Evolutionary conservation across 2,113 vertebrate species (phyloP).

Genomic region (Microtus montanus): DNA sequence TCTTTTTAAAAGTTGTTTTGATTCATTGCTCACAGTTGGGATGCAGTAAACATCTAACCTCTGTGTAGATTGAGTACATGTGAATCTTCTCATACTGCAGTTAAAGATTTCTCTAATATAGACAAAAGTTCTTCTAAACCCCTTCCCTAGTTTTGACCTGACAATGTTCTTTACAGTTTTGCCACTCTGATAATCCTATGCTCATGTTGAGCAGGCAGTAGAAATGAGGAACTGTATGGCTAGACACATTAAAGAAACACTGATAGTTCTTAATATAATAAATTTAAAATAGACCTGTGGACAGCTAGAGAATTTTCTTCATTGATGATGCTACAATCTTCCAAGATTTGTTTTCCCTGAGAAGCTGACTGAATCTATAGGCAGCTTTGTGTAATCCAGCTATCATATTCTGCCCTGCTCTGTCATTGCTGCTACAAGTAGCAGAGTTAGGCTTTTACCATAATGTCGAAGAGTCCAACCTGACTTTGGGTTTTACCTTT

Average conservation of each 20-base stretch:
- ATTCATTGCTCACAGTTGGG: background rate
- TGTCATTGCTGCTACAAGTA: background rate
- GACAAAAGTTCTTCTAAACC: background rate
- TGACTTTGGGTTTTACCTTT: background rate
- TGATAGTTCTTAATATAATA: background rate
- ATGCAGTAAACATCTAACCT: background rate
- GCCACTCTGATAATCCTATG: background rate
- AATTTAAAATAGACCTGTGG: background rate
- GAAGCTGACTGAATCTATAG: background rate
- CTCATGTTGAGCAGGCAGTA: background rate
- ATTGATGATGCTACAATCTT: background rate
- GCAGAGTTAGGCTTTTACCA: background rate
- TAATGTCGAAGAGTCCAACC: background rate
- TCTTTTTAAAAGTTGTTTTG: background rate
- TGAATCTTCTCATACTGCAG: background rate
- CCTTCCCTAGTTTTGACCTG: background rate
- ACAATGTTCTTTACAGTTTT: background rate
- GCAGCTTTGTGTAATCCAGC: background rate
- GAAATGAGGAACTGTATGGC: background rate
- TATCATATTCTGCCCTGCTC: background rate
- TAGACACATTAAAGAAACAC: background rate
- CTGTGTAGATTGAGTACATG: background rate
- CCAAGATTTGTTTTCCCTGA: background rate
- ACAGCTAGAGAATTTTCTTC: background rate
- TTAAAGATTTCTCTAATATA: background rate